Evolutionary conservation across 2,797 vertebrate species (phyloP).

Genomic region (Macropodus opercularis): DNA sequence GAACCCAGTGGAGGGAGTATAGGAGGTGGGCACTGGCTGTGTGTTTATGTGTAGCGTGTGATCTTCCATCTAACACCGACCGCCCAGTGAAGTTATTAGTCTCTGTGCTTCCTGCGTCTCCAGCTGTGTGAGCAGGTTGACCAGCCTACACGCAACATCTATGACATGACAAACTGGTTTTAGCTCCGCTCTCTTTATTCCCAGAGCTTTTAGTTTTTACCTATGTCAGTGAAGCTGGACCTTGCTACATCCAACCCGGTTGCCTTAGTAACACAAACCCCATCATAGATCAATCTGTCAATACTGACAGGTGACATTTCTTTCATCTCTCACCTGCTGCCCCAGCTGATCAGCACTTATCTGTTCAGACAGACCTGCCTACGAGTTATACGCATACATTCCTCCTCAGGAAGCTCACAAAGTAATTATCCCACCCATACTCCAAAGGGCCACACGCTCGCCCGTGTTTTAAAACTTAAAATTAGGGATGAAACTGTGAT

Average conservation of each 20-base stretch:
- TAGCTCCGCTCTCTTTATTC: constrained; percentile 24
- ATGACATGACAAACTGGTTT: constrained; percentile 26
- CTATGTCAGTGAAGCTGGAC: not conserved
- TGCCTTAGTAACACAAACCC: constrained; percentile 12
- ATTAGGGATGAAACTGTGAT: constrained; percentile 43
- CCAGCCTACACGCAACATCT: constrained; percentile 36
- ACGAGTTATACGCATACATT: constrained; percentile 8
- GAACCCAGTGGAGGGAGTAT: constrained; percentile 29
- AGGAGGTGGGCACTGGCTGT: constrained; percentile 24
- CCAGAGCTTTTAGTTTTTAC: not conserved
- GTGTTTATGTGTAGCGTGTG: constrained; percentile 33
- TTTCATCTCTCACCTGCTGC: constrained; percentile 27
- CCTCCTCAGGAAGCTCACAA: constrained; percentile 16
- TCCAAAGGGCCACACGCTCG: constrained; percentile 42
- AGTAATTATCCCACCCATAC: constrained; percentile 49
- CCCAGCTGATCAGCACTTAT: constrained; percentile 45
- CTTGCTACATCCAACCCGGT: not conserved
- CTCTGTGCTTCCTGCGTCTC: constrained; percentile 38
- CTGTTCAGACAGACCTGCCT: constrained; percentile 29
- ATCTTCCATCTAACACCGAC: constrained; percentile 59
- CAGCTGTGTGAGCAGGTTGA: constrained; percentile 51
- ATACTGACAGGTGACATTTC: constrained; percentile 26
- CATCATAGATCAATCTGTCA: constrained; percentile 63
- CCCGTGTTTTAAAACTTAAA: constrained; percentile 53
- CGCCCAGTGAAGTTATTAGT: constrained; percentile 59